Evolutionary conservation across 35 echinoderm and acorn worm genomes (phyloP).

Genomic region (Strongylocentrotus purpuratus): DNA sequence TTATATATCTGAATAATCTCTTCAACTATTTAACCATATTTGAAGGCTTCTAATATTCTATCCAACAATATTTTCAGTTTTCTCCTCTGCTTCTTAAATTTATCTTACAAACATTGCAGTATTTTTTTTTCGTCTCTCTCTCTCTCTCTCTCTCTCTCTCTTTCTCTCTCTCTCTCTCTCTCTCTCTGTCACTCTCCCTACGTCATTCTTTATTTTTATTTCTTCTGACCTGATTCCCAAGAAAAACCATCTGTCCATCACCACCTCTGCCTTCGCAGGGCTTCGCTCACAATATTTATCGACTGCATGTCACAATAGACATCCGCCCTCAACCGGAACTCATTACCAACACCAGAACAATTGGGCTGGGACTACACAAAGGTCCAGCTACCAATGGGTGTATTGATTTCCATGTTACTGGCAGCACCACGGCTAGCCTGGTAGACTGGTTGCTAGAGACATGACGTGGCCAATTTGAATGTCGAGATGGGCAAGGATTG

Average conservation of each 20-base stretch:
- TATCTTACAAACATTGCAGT: too few relatives aligned
- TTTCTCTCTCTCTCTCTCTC: too few relatives aligned
- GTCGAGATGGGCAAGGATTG: background rate
- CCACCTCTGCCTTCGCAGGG: background rate
- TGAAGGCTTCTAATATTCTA: too few relatives aligned
- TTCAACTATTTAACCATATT: too few relatives aligned
- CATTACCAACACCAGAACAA: slow-evolving; percentile 29
- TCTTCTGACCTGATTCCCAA: slow-evolving; percentile 15
- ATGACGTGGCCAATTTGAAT: background rate
- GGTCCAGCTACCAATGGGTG: background rate
- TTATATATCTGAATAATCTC: too few relatives aligned
- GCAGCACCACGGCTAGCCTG: slow-evolving; percentile 4
- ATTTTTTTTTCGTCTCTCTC: too few relatives aligned
- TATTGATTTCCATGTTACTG: slow-evolving; percentile 17
- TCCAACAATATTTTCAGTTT: too few relatives aligned
- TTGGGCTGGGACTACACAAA: slow-evolving; percentile 11
- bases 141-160: too few relatives aligned
- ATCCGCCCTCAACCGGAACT: slow-evolving; percentile 19
- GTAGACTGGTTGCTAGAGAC: background rate
- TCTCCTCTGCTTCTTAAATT: too few relatives aligned
- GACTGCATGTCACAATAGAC: slow-evolving; percentile 1
- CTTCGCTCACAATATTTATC: slow-evolving; percentile 7
- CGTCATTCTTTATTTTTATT: background rate
- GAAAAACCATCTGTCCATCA: slow-evolving; percentile 15
- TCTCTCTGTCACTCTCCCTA: background rate